A percentile compares a stretch with the other conserved stretches of the same genome.
These are phyloP conservation scores for Phyllostomus discolor DNA, from an alignment of 2,113 vertebrate genomes.

Conservation along the genomic window DNA sequence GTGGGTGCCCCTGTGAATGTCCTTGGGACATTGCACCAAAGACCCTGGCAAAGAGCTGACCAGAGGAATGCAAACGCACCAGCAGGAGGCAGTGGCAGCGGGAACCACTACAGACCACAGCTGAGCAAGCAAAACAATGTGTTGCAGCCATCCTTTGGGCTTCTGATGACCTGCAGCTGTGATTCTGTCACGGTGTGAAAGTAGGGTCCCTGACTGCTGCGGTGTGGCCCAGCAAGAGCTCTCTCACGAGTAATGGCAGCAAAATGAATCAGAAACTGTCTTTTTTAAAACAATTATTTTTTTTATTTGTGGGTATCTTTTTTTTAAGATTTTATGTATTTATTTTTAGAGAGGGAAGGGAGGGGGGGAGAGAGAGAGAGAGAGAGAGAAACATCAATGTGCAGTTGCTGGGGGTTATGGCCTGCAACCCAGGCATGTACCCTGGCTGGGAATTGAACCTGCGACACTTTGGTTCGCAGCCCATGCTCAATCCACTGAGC, in stretches of 20 bases:
- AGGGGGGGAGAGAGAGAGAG: no score
- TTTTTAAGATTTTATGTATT: no score
- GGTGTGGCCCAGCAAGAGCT: not conserved
- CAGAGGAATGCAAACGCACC: not conserved
- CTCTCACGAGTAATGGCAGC: not conserved
- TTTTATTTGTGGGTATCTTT: no score
- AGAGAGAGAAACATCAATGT: no score
- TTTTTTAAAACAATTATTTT: no score
- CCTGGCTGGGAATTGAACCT: no score
- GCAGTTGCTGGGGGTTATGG: no score
- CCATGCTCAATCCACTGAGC: no score
- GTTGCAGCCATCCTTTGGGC: accelerated
- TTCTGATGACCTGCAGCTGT: accelerated
- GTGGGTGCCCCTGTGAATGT: not conserved
- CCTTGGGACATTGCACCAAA: not conserved
- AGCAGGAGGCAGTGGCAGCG: not conserved
- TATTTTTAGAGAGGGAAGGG: no score
- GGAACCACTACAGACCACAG: not conserved
- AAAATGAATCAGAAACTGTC: not conserved
- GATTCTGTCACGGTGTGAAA: not conserved
- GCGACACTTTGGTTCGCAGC: no score
- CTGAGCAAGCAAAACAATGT: accelerated
- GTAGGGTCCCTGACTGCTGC: no score
- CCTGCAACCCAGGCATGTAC: no score
- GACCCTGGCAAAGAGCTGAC: not conserved